Base-by-base conservation (phyloP, 35 echinoderm and acorn worm species). In the Apostichopus parvimensis region DNA sequence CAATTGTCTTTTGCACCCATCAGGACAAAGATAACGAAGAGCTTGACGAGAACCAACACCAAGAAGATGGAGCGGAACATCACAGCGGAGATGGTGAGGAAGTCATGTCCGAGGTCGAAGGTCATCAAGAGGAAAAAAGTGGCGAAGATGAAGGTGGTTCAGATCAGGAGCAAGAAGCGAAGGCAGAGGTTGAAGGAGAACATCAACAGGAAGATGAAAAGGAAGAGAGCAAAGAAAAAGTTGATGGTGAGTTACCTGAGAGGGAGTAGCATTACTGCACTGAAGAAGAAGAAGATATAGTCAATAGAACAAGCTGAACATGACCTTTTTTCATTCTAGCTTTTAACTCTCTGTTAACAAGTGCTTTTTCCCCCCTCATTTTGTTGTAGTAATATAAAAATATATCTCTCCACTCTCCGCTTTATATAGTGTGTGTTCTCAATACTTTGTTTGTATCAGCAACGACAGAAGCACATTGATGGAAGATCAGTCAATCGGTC, bases 81-180 rank as follows among this genome's bases (percentile, higher is more conserved):
- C 22, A 68, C 4, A 75, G 86, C 15, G 57, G 68, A 8, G 86
- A 88, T 88, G 62, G 24, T 52, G 86, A 73, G 26, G 59, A 88
- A 59, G 55, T 13, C 18, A 60, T 84, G 61, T 88, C 86, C 26
- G 86, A 52, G 14, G 86, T 26, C 20, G 86, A 88, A 72, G 86
- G 62, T 60, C 57, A 53, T 53, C 57, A 75, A 88, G 60, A 68
- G 25, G 64, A 88, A 12, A 57, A 82, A 82, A n/a, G 14, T 53
- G 79, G 14, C 18, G 28, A 26, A 82, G 79, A 57, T 82, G 86
- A 88, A 88, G 86, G 62, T n/a, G 86, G 17, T 88, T 52, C 58
- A 88, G 60, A 68, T 8, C 18, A 88, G 60, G 20, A 88, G 7
- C 22, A 25, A 18, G 86, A 72, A 6, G 28, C 21, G 17, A 68